These are phyloP conservation scores for Sylvia borin DNA, from an alignment of 2,797 vertebrate genomes.

Conservation along the genomic window DNA sequence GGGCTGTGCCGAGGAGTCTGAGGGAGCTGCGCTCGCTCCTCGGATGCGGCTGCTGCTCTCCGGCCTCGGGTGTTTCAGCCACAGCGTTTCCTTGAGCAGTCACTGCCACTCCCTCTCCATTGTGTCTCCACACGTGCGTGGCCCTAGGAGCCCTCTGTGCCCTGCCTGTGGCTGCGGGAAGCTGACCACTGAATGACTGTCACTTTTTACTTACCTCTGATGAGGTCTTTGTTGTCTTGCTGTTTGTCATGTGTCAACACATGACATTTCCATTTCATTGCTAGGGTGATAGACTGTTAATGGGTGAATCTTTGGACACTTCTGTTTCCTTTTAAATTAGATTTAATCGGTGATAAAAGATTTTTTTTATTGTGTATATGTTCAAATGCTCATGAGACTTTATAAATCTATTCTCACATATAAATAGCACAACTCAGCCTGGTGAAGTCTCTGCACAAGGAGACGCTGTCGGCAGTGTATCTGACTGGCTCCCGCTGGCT, in stretches of 20 bases:
- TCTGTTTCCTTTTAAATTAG: slow-evolving; percentile 2
- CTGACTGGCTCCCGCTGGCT: background rate
- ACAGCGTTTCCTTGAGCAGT: background rate
- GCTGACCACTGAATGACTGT: background rate
- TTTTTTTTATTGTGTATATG: background rate
- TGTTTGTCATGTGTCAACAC: background rate
- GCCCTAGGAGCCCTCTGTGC: background rate
- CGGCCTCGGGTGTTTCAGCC: background rate
- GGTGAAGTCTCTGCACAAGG: background rate
- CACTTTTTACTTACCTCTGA: background rate
- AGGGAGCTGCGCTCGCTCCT: background rate
- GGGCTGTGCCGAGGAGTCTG: background rate
- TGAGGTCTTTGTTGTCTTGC: background rate
- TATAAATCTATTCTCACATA: background rate
- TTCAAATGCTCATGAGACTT: background rate
- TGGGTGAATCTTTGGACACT: background rate
- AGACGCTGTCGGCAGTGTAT: background rate
- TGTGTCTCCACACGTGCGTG: background rate
- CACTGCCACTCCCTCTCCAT: background rate
- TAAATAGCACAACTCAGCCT: background rate
- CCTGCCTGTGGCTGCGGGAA: background rate
- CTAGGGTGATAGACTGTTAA: background rate
- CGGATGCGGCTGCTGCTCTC: background rate
- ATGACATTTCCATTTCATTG: background rate
- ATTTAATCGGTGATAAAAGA: background rate